Evolutionary conservation across 1,140 invertebrate genomes (phyloP).

Genomic region (Apis mellifera): Amel_HAv3.1 CM009935.2:9245001-9245500

Average conservation of each 20-base stretch:
- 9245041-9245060: constrained; percentile 58
- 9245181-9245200: no score
- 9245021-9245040: constrained; percentile 72
- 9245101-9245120: constrained; percentile 57
- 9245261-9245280: no score
- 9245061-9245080: constrained; percentile 66
- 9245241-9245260: constrained; percentile 40
- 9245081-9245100: constrained; percentile 63
- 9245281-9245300: not conserved
- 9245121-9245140: constrained; percentile 14
- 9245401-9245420: not conserved
- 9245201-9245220: not conserved
- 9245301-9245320: not conserved
- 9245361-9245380: no score
- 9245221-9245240: constrained; percentile 45
- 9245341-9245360: no score
- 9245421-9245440: no score
- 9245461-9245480: constrained; percentile 8
- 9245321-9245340: no score
- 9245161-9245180: not conserved
- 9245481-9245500: constrained; percentile 6
- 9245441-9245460: not conserved
- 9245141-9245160: not conserved
- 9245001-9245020: constrained; percentile 56
- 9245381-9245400: not conserved